Conservation (phyloP, 2,797 vertebrate genomes). For the Cossypha dichroa region DNA sequence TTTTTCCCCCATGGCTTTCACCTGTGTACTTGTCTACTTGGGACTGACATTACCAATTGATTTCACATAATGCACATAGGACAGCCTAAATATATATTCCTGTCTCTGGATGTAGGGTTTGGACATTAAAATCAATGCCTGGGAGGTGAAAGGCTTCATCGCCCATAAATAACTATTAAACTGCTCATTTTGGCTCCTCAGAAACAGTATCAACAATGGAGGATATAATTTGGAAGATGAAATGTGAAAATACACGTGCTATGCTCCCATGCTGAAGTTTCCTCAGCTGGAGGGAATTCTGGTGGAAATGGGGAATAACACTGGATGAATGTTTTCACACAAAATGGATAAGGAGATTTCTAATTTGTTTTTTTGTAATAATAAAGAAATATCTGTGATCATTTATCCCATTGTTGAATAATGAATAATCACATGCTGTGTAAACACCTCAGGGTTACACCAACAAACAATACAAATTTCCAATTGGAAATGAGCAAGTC, state of each 20-base stretch:
- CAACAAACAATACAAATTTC: background rate
- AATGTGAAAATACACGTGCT: background rate
- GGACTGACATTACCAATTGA: background rate
- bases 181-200: background rate
- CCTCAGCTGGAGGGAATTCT: background rate
- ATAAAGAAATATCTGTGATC: background rate
- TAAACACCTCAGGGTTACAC: background rate
- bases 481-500: background rate
- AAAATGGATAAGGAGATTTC: background rate
- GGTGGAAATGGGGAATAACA: background rate
- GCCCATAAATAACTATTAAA: background rate
- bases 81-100: background rate
- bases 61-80: background rate
- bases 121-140: conserved; percentile 22
- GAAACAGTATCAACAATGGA: background rate
- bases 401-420: background rate
- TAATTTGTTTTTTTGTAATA: background rate
- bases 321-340: background rate
- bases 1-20: background rate
- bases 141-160: background rate
- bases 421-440: background rate
- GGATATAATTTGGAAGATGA: background rate
- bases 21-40: background rate
- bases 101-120: background rate
- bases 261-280: background rate